These are phyloP conservation scores for Heliconius aoede DNA, from an alignment of 2,888 invertebrate species.

Conservation along the genomic window DNA sequence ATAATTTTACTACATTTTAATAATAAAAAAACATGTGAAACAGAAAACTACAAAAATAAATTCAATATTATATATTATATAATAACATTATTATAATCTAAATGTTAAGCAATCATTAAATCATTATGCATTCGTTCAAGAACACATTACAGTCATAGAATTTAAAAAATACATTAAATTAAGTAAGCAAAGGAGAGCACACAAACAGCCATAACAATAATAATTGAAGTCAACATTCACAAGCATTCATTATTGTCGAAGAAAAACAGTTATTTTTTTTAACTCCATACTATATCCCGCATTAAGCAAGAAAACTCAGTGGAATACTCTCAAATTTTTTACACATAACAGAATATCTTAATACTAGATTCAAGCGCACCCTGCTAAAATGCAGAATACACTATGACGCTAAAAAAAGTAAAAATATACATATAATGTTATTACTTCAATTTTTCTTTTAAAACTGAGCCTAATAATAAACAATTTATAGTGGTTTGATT, in stretches of 20 bases:
- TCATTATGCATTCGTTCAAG: background rate
- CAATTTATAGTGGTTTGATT: no score
- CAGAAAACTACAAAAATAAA: background rate
- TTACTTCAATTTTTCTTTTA: no score
- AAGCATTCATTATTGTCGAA: conserved; percentile 35
- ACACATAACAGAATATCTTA: no score
- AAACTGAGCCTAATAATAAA: no score
- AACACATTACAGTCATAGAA: background rate
- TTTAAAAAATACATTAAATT: conserved; percentile 14
- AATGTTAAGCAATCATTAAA: background rate
- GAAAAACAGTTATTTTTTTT: background rate
- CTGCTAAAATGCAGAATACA: no score
- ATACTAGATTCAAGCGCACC: no score
- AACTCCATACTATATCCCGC: no score
- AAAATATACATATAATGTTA: no score
- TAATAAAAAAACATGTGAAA: background rate
- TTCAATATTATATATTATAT: conserved; percentile 1
- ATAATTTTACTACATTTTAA: no score
- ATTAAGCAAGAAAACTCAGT: no score
- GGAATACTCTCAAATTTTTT: no score
- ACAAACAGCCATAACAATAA: conserved; percentile 69
- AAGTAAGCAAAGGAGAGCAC: conserved; percentile 41
- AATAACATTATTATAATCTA: background rate
- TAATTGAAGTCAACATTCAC: conserved; percentile 55
- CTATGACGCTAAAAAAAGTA: no score